Percentiles rank a stretch among this genome's conserved stretches.
Conservation (phyloP, 2,113 vertebrate genomes). For the Odontophorus gujanensis region DNA sequence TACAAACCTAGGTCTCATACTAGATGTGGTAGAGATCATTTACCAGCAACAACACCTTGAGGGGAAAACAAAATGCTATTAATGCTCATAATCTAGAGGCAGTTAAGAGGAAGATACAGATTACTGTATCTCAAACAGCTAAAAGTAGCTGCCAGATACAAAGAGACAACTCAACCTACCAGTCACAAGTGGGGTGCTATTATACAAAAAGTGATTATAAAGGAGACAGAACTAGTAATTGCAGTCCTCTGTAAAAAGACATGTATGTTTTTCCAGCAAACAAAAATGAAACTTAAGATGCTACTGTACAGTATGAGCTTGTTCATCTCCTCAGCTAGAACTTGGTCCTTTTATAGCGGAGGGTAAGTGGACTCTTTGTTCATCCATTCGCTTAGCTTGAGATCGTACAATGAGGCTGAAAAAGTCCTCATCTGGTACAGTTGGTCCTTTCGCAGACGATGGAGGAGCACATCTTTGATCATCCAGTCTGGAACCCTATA, state of each 20-base stretch:
- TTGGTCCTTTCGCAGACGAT: constrained; percentile 84
- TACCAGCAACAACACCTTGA: background rate
- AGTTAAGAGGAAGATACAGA: background rate
- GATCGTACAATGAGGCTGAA: constrained; percentile 96
- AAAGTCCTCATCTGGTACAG: constrained; percentile 96
- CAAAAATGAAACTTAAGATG: background rate
- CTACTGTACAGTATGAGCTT: background rate
- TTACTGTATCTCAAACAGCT: background rate
- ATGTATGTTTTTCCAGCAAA: background rate
- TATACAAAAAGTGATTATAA: background rate
- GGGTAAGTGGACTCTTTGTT: constrained; percentile 91
- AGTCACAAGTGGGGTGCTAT: background rate
- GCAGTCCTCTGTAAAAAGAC: constrained; percentile 1
- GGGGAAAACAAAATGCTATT: accelerated
- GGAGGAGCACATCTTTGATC: constrained; percentile 96
- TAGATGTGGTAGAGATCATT: background rate
- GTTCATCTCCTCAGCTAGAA: constrained; percentile 74
- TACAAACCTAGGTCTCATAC: background rate
- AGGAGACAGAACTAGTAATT: background rate
- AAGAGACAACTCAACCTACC: background rate
- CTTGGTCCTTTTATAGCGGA: constrained; percentile 71
- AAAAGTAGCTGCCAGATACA: background rate
- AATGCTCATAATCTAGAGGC: background rate
- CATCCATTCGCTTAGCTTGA: constrained; percentile 95
- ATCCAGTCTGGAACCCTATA: constrained; percentile 91